Percentiles rank a stretch among this genome's conserved stretches.
phyloP scores from a whole-genome alignment of 2,113 vertebrate species.

The Perca schrenkii region DNA sequence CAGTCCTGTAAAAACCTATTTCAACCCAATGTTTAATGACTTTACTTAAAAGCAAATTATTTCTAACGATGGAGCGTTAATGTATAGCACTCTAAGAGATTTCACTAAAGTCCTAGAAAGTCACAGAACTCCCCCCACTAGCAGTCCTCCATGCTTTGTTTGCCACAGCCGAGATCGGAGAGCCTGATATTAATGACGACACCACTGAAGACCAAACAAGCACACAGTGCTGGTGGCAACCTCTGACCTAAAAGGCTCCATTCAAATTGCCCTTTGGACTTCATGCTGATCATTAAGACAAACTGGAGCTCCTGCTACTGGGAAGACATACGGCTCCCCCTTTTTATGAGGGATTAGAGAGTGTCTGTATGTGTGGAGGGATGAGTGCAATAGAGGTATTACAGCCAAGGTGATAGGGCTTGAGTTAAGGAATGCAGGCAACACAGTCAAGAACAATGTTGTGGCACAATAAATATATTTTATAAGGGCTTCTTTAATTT shows the following conservation, averaged over 20 bases:
- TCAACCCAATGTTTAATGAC: background rate
- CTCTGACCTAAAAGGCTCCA: constrained; percentile 1
- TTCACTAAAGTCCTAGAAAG: background rate
- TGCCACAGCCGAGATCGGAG: background rate
- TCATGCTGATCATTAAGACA: background rate
- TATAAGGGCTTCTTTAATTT: background rate
- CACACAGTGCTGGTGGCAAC: background rate
- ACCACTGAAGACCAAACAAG: background rate
- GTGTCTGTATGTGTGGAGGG: no score
- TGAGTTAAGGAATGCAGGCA: background rate
- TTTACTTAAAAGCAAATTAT: background rate
- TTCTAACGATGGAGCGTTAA: background rate
- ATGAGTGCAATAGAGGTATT: background rate
- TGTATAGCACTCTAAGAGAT: background rate
- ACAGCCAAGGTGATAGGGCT: background rate
- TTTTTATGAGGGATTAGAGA: background rate
- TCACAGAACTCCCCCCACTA: background rate
- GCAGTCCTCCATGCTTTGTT: background rate
- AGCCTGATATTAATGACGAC: background rate
- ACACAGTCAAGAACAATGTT: background rate
- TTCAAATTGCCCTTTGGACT: background rate
- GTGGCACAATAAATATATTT: background rate
- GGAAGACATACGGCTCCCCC: background rate
- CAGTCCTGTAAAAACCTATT: background rate
- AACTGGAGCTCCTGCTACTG: background rate